Base-by-base conservation (phyloP, 2,888 invertebrate genomes). In the Trypoxylon attenuatum region DNA sequence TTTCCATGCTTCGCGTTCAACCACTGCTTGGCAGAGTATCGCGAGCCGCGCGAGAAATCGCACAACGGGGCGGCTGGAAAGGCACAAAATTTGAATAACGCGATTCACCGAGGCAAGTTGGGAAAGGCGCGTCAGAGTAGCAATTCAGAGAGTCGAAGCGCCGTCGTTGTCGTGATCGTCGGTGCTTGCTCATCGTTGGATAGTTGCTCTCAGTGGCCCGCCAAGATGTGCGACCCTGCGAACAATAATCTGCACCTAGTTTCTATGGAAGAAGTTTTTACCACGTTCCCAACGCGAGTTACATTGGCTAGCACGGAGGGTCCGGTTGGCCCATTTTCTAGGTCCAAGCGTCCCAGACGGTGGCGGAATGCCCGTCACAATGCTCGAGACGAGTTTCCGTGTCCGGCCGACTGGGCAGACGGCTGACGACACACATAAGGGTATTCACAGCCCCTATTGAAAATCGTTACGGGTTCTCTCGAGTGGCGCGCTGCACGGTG, bases 11-110 rank as follows among this genome's bases (percentile, higher is more conserved):
- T 42, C 15, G 47, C 25, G 8, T 49, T n/a, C n/a, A n/a, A n/a
- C n/a, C n/a, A n/a, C n/a, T 46, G 59, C 58, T 68, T 67, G 61
- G 51, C 62, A 62, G 66, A 58, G 46, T 61, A 55, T 59, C 67
- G 66, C 46, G 49, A 62, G 58, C 66, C 66, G 55, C 56, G 67
- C 19, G 29, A 54, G 55, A 57, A 66, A 63, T 69, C 57, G n/a
- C n/a, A n/a, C n/a, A n/a, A 55, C 50, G 45, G 41, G 25, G 23
- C 41, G 39, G 51, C 29, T 49, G 21, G 54, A 25, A 22, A 52
- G 66, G n/a, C 47, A 62, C 54, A 71, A 62, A 79, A 78, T 81
- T 79, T 80, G 80, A 84, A 84, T 84, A 82, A 82, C 77, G 76
- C 80, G 69, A 80, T 83, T 83, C 77, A 69, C 46, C 69, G 72